Evolutionary conservation across 1,140 invertebrate species (phyloP).

Genomic region (Pristionchus pacificus): DNA sequence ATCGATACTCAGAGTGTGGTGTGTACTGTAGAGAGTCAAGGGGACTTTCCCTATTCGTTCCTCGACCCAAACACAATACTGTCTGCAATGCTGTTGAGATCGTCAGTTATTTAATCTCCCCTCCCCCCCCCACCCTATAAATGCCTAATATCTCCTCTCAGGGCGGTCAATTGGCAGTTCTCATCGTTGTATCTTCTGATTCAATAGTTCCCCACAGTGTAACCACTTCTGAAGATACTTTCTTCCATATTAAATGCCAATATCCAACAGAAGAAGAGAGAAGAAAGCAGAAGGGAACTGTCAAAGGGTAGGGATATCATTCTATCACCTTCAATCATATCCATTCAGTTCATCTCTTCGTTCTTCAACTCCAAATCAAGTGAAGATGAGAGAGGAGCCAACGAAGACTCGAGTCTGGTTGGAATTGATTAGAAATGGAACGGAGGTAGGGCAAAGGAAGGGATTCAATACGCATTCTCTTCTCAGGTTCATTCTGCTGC

Average conservation of each 20-base stretch:
- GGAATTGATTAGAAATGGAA: neutral
- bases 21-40: conserved; percentile 5
- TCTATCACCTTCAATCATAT: conserved; percentile 12
- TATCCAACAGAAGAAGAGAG: conserved; percentile 16
- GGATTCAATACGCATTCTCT: too few species aligned
- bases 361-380: conserved; percentile 10
- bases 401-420: neutral
- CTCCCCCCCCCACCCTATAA: too few species aligned
- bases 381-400: conserved; percentile 11
- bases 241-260: conserved; percentile 27
- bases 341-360: too few species aligned
- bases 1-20: conserved; percentile 25
- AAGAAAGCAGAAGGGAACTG: conserved; percentile 17
- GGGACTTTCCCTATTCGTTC: conserved; percentile 23
- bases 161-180: conserved; percentile 15
- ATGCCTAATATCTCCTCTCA: neutral
- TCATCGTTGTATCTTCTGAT: conserved; percentile 22
- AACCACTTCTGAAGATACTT: conserved; percentile 19
- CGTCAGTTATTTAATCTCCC: neutral
- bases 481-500: neutral
- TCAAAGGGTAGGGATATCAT: conserved; percentile 10
- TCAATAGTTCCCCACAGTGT: conserved; percentile 18
- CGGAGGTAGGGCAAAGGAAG: too few species aligned
- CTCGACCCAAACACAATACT: conserved; percentile 22
- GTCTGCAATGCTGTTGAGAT: conserved; percentile 25